Evolutionary conservation across 2,888 invertebrate species (phyloP), one percentile per base, ranked within the genome.

Genomic region (Cerastis leucographa): DNA sequence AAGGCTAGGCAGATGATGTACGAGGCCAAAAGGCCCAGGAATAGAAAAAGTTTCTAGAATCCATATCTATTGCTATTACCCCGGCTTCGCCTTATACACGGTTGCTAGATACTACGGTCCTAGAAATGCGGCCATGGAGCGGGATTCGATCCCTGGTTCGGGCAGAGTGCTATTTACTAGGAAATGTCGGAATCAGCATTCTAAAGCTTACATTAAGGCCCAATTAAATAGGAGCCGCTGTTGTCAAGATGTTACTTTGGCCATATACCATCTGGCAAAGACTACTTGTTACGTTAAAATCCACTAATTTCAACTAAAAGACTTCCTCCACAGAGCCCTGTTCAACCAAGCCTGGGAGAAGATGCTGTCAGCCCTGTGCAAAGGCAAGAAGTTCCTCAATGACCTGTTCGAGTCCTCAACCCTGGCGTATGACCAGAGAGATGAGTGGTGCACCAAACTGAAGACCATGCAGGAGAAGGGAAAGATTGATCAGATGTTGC

Each of bases 391-490:
- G 90, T 97, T 98, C 88, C 97, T 98, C 89, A 97, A 97, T 35
- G 98, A 98, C 88, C 95, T 98, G 40, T 98, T 98, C 79, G 98
- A 98, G 90, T 98, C 98, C 66, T 98, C 98, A 0, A 98, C 98
- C 19, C 95, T 98, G 70, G 98, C 98, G 0, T 98, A 98, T 88
- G 98, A 98, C 91, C 98, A 98, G 92, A 94, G 98, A 77, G 98
- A 97, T 89, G 97, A 97, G 88, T 97, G 97, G 96, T 97, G 97
- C 87, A 94, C 97, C 70, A 98, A 98, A 93, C 97, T 98, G 82
- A 95, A 97, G 66, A 97, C 97, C 0, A 94, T 98, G 72, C 97
- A 97, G 85, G 98, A 98, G 87, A 97, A 97, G 86, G 97, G 97
- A 1, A 97, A 97, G 84, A 97, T 97, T 85, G 98, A 98, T 81